phyloP scores from a whole-genome alignment of 2,888 invertebrate species.

The Troilus luridus region DNA sequence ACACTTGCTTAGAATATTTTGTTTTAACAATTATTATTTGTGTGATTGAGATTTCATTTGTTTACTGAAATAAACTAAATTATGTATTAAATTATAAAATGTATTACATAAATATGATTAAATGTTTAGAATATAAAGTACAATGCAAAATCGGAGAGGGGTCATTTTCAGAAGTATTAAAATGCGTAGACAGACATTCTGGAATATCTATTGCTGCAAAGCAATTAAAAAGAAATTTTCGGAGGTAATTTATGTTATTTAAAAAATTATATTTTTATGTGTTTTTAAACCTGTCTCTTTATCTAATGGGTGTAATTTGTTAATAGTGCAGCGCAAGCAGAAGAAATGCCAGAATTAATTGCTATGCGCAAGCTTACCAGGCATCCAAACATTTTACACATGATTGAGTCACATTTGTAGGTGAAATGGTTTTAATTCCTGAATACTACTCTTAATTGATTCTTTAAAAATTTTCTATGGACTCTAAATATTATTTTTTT shows the following conservation, averaged over 20 bases:
- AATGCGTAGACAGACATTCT: slow-evolving; percentile 75
- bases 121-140: slow-evolving; percentile 74
- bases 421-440: slow-evolving; percentile 66
- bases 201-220: slow-evolving; percentile 76
- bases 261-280: slow-evolving; percentile 5
- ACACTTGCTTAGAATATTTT: not conserved
- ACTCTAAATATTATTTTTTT: slow-evolving; percentile 35
- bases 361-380: slow-evolving; percentile 74
- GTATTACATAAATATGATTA: not conserved
- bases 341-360: slow-evolving; percentile 74
- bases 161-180: slow-evolving; percentile 79
- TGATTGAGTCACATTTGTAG: slow-evolving; percentile 77
- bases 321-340: slow-evolving; percentile 71
- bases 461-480: not conserved
- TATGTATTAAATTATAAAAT: not conserved
- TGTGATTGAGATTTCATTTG: slow-evolving; percentile 10
- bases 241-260: slow-evolving; percentile 70
- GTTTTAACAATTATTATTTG: not conserved
- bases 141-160: slow-evolving; percentile 79
- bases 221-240: slow-evolving; percentile 75
- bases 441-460: not conserved
- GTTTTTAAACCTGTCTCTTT: not conserved
- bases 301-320: slow-evolving; percentile 61
- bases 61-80: not conserved
- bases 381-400: slow-evolving; percentile 76